phyloP scores from a whole-genome alignment of 1,140 invertebrate genomes.

The Ylistrum balloti region DNA sequence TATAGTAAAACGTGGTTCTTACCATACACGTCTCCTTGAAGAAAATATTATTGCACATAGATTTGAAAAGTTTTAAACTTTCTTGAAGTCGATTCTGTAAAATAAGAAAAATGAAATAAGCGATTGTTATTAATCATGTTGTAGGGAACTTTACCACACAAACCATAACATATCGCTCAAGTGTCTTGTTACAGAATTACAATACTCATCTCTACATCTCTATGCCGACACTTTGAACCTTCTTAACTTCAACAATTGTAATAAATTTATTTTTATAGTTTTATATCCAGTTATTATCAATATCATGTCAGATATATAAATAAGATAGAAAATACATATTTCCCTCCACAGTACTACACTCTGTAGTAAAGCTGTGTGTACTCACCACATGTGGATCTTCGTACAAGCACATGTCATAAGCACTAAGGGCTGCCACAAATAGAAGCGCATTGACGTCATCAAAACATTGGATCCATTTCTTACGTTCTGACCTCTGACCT shows the following conservation, averaged over 20 bases:
- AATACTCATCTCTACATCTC: too few species aligned
- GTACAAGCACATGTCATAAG: constrained; percentile 87
- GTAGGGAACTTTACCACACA: too few species aligned
- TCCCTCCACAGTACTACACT: too few species aligned
- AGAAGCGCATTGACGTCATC: constrained; percentile 87
- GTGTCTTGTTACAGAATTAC: too few species aligned
- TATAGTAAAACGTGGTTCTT: constrained; percentile 58
- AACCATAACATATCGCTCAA: too few species aligned
- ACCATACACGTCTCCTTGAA: constrained; percentile 82
- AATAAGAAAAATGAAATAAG: constrained; percentile 56
- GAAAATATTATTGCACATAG: constrained; percentile 87
- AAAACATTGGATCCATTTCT: constrained; percentile 87
- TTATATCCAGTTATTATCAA: too few species aligned
- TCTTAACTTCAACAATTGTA: too few species aligned
- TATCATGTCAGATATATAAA: too few species aligned
- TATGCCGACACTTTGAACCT: too few species aligned
- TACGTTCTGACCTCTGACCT: constrained; percentile 85
- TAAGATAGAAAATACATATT: too few species aligned
- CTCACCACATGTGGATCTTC: constrained; percentile 83
- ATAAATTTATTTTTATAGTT: too few species aligned
- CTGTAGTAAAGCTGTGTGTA: constrained; percentile 31
- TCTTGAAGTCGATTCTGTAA: constrained; percentile 83
- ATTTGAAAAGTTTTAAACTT: constrained; percentile 86
- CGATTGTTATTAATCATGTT: too few species aligned
- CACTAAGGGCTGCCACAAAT: constrained; percentile 87